These are phyloP conservation scores for Kryphioiulus occultus DNA, from an alignment of 2,888 invertebrate species.

Conservation along the genomic window DNA sequence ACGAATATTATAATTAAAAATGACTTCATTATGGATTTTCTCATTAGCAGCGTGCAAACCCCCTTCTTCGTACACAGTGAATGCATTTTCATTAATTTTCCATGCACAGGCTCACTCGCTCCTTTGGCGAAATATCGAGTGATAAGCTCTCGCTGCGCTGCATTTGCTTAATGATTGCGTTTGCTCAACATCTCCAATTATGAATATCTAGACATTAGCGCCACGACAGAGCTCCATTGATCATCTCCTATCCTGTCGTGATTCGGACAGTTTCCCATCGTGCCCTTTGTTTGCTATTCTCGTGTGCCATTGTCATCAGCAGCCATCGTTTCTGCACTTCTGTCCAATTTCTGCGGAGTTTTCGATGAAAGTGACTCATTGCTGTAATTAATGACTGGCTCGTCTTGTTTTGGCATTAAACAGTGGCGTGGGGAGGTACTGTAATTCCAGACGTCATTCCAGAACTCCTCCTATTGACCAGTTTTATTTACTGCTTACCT, in stretches of 20 bases:
- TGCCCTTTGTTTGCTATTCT: neutral
- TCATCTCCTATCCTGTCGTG: neutral
- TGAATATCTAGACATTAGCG: neutral
- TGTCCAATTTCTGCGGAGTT: neutral
- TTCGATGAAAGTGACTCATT: neutral
- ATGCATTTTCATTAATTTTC: neutral
- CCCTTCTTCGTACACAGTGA: neutral
- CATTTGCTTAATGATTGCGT: neutral
- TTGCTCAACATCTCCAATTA: neutral
- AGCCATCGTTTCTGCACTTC: neutral
- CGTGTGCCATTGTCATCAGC: neutral
- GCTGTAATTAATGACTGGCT: neutral
- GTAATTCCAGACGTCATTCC: neutral
- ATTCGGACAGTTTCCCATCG: neutral
- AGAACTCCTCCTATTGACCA: neutral
- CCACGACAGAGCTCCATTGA: neutral
- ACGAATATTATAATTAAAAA: conserved; percentile 22
- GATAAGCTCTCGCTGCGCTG: neutral
- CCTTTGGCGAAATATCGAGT: neutral
- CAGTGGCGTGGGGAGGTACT: neutral
- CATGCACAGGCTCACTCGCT: neutral
- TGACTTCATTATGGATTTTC: conserved; percentile 35
- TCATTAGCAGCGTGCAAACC: neutral
- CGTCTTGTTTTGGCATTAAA: neutral
- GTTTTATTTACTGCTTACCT: neutral